phyloP scores from a whole-genome alignment of 2,113 vertebrate species.

The Oenanthe oenanthe region DNA sequence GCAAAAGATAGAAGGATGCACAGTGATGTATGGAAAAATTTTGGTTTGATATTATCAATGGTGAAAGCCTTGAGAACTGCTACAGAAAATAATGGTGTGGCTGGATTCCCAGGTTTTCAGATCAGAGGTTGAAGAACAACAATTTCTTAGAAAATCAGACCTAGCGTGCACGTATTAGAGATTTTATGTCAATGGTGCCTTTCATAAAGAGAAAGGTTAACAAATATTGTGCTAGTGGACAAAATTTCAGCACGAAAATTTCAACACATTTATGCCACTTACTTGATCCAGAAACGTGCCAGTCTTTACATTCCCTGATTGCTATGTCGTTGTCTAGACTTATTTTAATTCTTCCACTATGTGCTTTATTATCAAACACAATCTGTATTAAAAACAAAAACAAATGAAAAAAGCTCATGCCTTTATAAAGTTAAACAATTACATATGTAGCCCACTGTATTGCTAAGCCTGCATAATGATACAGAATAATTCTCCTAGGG shows the following conservation, averaged over 20 bases:
- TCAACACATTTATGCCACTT: slow-evolving; percentile 68
- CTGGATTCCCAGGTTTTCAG: background rate
- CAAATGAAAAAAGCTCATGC: background rate
- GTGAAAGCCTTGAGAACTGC: background rate
- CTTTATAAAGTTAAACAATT: background rate
- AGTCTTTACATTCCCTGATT: slow-evolving; percentile 90
- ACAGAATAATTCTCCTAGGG: background rate
- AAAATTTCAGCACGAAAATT: background rate
- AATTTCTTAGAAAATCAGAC: background rate
- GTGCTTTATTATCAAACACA: slow-evolving; percentile 89
- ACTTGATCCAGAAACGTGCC: slow-evolving; percentile 88
- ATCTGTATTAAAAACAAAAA: slow-evolving; percentile 77
- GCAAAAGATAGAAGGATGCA: background rate
- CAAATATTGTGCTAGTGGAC: background rate
- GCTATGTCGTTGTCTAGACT: slow-evolving; percentile 83
- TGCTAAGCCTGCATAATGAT: background rate
- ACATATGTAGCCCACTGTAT: background rate
- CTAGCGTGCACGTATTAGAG: background rate
- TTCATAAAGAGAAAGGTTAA: background rate
- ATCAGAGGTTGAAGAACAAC: background rate
- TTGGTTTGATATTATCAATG: background rate
- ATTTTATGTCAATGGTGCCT: background rate
- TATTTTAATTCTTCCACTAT: slow-evolving; percentile 91
- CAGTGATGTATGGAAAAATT: background rate
- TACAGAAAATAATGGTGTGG: background rate